Conservation (phyloP, 2,888 invertebrate genomes). For the Salpingus planirostris region DNA sequence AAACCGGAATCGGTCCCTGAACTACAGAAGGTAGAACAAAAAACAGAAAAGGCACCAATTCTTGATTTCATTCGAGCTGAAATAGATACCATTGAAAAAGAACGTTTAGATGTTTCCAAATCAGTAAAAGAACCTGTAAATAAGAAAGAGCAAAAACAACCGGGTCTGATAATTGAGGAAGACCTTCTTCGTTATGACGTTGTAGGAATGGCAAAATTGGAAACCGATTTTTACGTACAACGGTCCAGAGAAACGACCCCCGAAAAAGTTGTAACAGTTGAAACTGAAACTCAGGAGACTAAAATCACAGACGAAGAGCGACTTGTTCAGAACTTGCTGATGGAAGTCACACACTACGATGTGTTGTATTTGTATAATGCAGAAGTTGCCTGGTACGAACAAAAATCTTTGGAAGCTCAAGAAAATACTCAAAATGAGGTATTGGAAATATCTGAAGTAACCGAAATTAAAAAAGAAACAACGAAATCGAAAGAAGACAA, state of each 20-base stretch:
- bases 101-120: not conserved
- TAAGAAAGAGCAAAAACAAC: too few relatives aligned
- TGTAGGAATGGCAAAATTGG: conserved; percentile 16
- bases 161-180: too few relatives aligned
- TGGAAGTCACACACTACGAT: conserved; percentile 16
- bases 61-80: too few relatives aligned
- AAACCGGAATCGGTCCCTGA: too few relatives aligned
- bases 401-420: conserved; percentile 1
- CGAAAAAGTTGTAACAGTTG: too few relatives aligned
- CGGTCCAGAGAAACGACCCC: too few relatives aligned
- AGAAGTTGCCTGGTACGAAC: conserved; percentile 23
- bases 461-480: not conserved
- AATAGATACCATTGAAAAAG: not conserved
- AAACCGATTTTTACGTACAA: conserved; percentile 17
- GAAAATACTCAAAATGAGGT: not conserved
- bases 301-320: too few relatives aligned
- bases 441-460: not conserved
- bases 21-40: not conserved
- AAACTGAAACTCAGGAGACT: too few relatives aligned
- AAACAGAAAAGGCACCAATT: too few relatives aligned
- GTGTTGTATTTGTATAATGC: conserved; percentile 16
- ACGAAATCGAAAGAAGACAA: not conserved
- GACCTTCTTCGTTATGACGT: conserved; percentile 19
- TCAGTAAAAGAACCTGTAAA: not conserved
- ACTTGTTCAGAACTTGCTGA: too few relatives aligned